phyloP scores from a whole-genome alignment of 2,797 vertebrate genomes.

The Graptemys geographica region DNA sequence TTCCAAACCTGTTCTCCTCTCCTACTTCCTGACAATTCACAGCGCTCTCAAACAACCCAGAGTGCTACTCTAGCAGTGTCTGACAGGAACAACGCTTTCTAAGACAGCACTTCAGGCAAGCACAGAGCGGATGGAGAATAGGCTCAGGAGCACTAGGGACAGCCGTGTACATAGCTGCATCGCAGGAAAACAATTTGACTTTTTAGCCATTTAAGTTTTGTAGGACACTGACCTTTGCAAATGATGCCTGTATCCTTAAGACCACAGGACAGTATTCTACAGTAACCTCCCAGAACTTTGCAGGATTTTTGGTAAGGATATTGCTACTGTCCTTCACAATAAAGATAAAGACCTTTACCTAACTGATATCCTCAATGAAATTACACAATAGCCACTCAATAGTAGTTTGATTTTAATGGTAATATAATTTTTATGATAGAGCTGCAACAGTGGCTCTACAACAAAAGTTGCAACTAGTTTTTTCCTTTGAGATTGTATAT shows the following conservation, averaged over 20 bases:
- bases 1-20: neutral
- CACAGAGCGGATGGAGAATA: neutral
- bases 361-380: neutral
- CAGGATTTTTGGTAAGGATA: constrained; percentile 7
- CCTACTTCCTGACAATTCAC: rapidly evolving
- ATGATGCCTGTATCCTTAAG: constrained; percentile 11
- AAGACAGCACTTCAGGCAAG: neutral
- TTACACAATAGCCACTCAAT: neutral
- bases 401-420: neutral
- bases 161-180: neutral
- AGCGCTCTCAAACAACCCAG: neutral
- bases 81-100: neutral
- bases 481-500: constrained; percentile 8
- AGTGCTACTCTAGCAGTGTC: neutral
- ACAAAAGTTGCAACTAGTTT: neutral
- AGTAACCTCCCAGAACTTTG: neutral
- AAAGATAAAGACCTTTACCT: neutral
- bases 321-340: neutral
- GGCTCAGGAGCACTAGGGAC: neutral
- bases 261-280: neutral
- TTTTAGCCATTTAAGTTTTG: neutral
- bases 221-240: neutral
- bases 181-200: neutral
- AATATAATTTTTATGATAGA: neutral
- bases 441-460: neutral